Evolutionary conservation across 1,140 invertebrate genomes (phyloP), one percentile per base, ranked within the genome.

Genomic region (Atopsyche davidsoni): DNA sequence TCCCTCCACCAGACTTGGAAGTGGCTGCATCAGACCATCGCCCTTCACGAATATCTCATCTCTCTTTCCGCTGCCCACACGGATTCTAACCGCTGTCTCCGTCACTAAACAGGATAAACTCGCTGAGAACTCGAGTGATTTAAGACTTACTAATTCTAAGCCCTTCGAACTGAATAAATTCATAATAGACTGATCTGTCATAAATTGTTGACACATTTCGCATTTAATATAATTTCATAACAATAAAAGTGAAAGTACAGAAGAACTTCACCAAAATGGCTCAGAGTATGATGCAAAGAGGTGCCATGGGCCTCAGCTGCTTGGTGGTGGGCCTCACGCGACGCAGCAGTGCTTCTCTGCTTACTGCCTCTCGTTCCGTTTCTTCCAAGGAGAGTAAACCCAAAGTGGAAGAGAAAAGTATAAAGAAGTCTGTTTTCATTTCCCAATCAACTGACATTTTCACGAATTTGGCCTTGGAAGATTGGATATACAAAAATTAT

Each of bases 391-490:
- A 49, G n/a, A 23, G 40, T 18, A 35, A 16, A 9, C 11, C 25
- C 25, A 55, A 49, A 7, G 58, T 66, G 11, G 43, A 64, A 16
- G 74, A 77, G 59, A 61, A 64, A 34, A 64, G 73, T 53, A 78
- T 85, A 34, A 80, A 80, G 47, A 91, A 92, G 69, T 87, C 87
- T 9, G 89, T 95, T 25, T 89, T 91, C 58, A 89, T 97, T 57
- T 96, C 93, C 0, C 87, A 90, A 66, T 93, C 90, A 0, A 81
- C 79, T 52, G 83, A 95, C 66, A 85, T 98, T 45, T 94, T 83
- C 63, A 85, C 84, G 1, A 98, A 97, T 73, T 68, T 97, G 59
- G 92, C 94, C 10, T 67, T 97, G 4, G 93, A 98, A 73, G 89
- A 96, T 63, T 97, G 93, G 93, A 70, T 97, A 36, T 96, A 94